Percentiles rank a stretch among this genome's conserved stretches.
phyloP scores from a whole-genome alignment of 2,113 vertebrate species.

The Psophia crepitans region DNA sequence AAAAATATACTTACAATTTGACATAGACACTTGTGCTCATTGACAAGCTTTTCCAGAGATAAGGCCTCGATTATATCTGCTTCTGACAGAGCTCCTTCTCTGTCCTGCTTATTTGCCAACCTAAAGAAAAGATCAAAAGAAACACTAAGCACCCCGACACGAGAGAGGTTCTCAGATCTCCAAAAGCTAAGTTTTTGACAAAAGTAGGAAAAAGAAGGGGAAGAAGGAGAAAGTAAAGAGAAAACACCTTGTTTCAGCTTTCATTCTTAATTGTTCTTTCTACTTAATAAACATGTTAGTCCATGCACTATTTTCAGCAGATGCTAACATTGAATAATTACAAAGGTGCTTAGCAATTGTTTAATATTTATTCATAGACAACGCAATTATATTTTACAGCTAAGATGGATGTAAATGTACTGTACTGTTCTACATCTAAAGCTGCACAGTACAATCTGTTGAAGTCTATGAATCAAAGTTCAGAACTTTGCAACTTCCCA shows the following conservation, averaged over 20 bases:
- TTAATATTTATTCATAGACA: background rate
- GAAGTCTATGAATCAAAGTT: background rate
- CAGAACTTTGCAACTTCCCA: background rate
- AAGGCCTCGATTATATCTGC: slow-evolving; percentile 91
- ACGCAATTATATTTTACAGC: background rate
- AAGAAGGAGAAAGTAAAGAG: background rate
- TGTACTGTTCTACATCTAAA: background rate
- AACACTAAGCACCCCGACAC: background rate
- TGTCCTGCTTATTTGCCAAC: slow-evolving; percentile 94
- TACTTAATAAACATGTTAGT: background rate
- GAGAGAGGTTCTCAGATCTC: background rate
- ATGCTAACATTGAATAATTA: background rate
- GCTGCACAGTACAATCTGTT: background rate
- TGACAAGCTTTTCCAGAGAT: slow-evolving; percentile 92
- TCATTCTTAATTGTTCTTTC: background rate
- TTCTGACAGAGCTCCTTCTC: slow-evolving; percentile 90
- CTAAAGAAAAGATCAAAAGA: slow-evolving; percentile 64
- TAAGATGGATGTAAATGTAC: background rate
- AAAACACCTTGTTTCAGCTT: background rate
- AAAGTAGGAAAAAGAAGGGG: background rate
- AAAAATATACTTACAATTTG: slow-evolving; percentile 85
- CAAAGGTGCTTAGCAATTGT: background rate
- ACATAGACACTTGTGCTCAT: slow-evolving; percentile 93
- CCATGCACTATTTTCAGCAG: background rate
- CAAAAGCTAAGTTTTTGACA: background rate